These are phyloP conservation scores for Deroptyus accipitrinus DNA, from an alignment of 2,113 vertebrate genomes.

Conservation along the genomic window DNA sequence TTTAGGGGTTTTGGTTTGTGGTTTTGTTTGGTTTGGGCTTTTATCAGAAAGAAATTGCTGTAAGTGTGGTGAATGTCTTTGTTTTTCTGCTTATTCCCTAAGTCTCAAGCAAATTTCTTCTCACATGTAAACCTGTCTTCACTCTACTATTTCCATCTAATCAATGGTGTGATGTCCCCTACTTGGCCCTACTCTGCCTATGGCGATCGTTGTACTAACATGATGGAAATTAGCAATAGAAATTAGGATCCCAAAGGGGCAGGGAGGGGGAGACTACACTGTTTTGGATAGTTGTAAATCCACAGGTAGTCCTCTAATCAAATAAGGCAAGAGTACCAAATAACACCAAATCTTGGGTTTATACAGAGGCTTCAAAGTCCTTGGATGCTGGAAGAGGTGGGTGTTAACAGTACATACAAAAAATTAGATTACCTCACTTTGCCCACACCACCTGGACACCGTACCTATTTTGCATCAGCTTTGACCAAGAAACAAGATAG, in stretches of 20 bases:
- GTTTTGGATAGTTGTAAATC: not conserved
- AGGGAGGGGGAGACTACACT: fast-evolving
- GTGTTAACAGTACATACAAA: fast-evolving
- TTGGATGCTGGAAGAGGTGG: not conserved
- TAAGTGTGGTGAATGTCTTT: not conserved
- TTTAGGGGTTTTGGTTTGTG: not conserved
- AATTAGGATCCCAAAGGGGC: not conserved
- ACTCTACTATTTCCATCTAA: not conserved
- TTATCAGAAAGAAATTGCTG: not conserved
- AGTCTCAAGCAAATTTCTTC: not conserved
- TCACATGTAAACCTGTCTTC: fast-evolving
- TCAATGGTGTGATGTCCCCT: not conserved
- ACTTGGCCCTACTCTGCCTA: not conserved
- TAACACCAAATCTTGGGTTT: not conserved
- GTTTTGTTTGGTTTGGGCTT: not conserved
- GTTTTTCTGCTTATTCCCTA: fast-evolving
- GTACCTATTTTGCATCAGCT: not conserved
- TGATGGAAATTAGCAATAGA: not conserved
- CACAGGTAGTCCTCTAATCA: not conserved
- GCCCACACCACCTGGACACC: not conserved
- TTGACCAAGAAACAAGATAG: not conserved
- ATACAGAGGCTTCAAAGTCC: not conserved
- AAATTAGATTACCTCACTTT: fast-evolving
- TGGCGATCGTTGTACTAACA: not conserved
- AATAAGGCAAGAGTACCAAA: not conserved